Conservation (phyloP, 1,140 invertebrate genomes). For the Drosophila lacertosa region DNA sequence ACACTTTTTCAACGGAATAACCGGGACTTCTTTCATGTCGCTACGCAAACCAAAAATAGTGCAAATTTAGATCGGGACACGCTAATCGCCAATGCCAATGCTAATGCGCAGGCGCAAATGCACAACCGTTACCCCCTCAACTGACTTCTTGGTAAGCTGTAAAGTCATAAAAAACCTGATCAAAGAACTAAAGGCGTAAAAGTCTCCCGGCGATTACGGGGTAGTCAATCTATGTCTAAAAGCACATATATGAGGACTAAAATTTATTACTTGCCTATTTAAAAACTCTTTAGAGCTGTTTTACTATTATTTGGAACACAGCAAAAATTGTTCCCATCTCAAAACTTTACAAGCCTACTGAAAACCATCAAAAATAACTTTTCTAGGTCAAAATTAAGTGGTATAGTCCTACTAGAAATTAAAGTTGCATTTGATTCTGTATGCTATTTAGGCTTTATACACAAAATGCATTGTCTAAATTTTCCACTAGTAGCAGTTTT, state of each 20-base stretch:
- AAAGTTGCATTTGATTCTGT: no score
- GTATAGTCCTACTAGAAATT: neutral
- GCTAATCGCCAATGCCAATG: no score
- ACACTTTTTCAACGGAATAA: no score
- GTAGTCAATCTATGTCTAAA: slow-evolving; percentile 10
- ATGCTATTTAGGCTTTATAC: neutral
- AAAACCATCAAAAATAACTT: neutral
- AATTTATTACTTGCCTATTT: neutral
- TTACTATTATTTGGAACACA: neutral
- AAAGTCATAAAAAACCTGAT: neutral
- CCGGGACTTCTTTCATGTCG: no score
- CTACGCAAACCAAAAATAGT: no score
- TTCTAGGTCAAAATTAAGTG: neutral
- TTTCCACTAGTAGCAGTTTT: no score
- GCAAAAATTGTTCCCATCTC: neutral
- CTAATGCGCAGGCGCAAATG: no score
- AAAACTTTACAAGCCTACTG: neutral
- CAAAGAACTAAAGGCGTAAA: neutral
- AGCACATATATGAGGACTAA: neutral
- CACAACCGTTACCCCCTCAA: neutral
- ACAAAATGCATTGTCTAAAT: neutral
- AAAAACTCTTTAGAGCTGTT: neutral
- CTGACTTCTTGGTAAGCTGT: neutral
- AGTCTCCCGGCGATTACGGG: neutral
- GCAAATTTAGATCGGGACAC: no score